A percentile compares a stretch with the other conserved stretches of the same genome.
Evolutionary conservation across 2,888 invertebrate genomes (phyloP).

Genomic region (Pristionchus mayeri): DNA sequence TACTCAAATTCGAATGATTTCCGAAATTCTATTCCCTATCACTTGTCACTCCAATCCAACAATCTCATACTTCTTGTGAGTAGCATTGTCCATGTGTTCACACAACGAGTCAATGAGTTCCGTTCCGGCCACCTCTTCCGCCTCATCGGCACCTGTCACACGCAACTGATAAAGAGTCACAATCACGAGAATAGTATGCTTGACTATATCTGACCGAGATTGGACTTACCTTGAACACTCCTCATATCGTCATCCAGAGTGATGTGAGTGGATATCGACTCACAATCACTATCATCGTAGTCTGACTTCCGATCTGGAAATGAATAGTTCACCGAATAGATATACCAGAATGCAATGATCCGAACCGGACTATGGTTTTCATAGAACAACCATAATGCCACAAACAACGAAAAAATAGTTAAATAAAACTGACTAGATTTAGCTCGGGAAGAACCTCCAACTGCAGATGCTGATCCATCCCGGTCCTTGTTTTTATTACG

Average conservation of each 20-base stretch:
- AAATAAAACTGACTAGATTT: neutral
- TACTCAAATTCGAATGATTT: slow-evolving; percentile 77
- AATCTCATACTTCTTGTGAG: slow-evolving; percentile 85
- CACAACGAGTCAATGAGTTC: slow-evolving; percentile 79
- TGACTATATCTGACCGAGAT: neutral
- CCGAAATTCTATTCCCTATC: too few relatives aligned
- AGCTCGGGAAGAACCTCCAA: slow-evolving; percentile 8
- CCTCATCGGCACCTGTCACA: slow-evolving; percentile 55
- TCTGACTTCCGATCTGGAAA: slow-evolving; percentile 30
- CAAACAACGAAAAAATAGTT: neutral
- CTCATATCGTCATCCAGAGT: slow-evolving; percentile 63
- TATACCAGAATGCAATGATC: neutral
- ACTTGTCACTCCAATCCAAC: too few relatives aligned
- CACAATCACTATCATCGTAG: slow-evolving; percentile 58
- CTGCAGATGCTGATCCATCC: slow-evolving; percentile 51
- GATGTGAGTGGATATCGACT: slow-evolving; percentile 57
- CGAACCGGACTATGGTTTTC: neutral
- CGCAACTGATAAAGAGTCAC: neutral
- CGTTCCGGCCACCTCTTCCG: slow-evolving; percentile 31
- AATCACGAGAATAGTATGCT: neutral
- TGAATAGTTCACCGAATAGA: neutral
- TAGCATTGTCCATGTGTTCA: slow-evolving; percentile 89
- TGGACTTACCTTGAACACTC: slow-evolving; percentile 55
- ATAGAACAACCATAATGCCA: too few relatives aligned
- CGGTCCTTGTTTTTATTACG: slow-evolving; percentile 64